phyloP scores from a whole-genome alignment of 1,140 invertebrate genomes.

The Antheraea pernyi region DNA sequence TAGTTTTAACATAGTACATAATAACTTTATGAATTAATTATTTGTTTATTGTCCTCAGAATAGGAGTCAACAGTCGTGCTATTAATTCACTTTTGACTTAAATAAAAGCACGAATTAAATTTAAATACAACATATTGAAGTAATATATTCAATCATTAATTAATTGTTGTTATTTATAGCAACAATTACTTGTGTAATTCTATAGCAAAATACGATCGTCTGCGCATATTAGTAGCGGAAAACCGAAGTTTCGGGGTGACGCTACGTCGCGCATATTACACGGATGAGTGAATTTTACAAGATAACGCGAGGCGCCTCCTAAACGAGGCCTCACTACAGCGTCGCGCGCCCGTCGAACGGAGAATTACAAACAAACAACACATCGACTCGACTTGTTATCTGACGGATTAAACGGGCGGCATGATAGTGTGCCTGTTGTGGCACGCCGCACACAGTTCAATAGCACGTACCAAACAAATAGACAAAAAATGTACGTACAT shows the following conservation, averaged over 20 bases:
- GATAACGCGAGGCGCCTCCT: constrained; percentile 68
- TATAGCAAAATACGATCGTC: background rate
- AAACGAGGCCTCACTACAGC: constrained; percentile 60
- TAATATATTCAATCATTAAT: no score
- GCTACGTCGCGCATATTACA: constrained; percentile 52
- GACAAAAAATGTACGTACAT: constrained; percentile 30
- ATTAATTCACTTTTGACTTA: no score
- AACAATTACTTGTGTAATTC: background rate
- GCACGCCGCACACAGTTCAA: constrained; percentile 43
- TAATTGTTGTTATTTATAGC: no score
- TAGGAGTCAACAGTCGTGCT: no score
- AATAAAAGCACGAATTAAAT: no score
- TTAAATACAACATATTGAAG: no score
- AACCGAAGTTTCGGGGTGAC: background rate
- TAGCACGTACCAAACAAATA: constrained; percentile 43
- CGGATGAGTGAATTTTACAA: constrained; percentile 60
- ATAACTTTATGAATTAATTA: no score
- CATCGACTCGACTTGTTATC: constrained; percentile 52
- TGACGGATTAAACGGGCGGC: constrained; percentile 57
- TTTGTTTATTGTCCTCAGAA: no score
- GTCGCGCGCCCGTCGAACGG: constrained; percentile 35
- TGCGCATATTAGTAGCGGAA: background rate
- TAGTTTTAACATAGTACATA: no score
- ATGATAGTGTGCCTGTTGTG: constrained; percentile 30
- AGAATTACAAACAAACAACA: constrained; percentile 66